Evolutionary conservation across 2,888 invertebrate species (phyloP).

Genomic region (Caenorhabditis sulstoni): DNA sequence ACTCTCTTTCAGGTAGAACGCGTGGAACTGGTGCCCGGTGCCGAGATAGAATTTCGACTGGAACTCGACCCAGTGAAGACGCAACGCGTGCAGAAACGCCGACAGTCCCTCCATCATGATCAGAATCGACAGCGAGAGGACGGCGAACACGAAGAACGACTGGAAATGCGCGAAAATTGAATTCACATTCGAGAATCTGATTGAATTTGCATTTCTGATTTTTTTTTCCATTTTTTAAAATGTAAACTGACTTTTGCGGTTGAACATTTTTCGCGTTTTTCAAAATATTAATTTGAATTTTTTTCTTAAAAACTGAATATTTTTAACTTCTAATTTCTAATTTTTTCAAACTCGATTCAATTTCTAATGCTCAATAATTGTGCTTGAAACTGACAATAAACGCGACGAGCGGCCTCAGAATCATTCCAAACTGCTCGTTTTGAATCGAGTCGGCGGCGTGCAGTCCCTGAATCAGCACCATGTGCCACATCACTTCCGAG

Average conservation of each 20-base stretch:
- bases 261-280: too few relatives aligned
- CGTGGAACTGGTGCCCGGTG: conserved; percentile 91
- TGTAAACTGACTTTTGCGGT: not conserved
- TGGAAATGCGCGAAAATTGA: too few relatives aligned
- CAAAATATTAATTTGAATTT: not conserved
- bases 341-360: not conserved
- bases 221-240: too few relatives aligned
- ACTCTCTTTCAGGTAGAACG: conserved; percentile 85
- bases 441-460: conserved; percentile 34
- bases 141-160: conserved; percentile 90
- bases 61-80: conserved; percentile 89
- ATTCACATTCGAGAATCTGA: too few relatives aligned
- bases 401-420: conserved; percentile 23
- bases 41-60: conserved; percentile 97
- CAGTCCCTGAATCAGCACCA: conserved; percentile 67
- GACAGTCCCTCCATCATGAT: conserved; percentile 80
- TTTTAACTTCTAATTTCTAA: too few relatives aligned
- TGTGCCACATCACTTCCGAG: conserved; percentile 74
- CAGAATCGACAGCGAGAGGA: conserved; percentile 78
- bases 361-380: too few relatives aligned
- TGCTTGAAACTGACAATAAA: conserved; percentile 39
- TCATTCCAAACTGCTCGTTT: not conserved
- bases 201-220: too few relatives aligned
- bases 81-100: conserved; percentile 80
- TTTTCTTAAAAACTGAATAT: not conserved